phyloP scores from a whole-genome alignment of 1,140 invertebrate genomes.

The Acromyrmex heyeri region DNA sequence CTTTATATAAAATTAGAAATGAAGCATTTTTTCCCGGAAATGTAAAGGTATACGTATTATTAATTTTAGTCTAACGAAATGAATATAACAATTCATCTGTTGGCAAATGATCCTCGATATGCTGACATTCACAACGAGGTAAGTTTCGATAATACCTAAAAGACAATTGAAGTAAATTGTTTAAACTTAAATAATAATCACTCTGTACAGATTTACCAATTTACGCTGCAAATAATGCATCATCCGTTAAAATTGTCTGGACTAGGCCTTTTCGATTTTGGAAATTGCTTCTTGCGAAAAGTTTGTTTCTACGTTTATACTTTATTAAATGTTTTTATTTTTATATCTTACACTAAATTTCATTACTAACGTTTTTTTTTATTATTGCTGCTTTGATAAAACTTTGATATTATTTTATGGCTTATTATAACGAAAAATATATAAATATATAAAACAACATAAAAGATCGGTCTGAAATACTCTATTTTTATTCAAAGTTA shows the following conservation, averaged over 20 bases:
- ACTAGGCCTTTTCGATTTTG: constrained; percentile 17
- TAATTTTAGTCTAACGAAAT: constrained; percentile 31
- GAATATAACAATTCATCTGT: not conserved
- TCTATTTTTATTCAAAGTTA: not conserved
- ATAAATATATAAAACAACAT: too few species aligned
- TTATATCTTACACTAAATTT: not conserved
- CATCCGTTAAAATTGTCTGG: constrained; percentile 15
- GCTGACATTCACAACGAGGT: not conserved
- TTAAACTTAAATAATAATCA: not conserved
- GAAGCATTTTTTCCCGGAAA: too few species aligned
- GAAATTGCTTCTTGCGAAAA: not conserved
- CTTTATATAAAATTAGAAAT: too few species aligned
- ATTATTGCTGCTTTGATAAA: not conserved
- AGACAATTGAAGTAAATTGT: not conserved
- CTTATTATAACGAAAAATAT: not conserved
- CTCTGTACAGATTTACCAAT: constrained; percentile 25
- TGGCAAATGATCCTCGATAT: not conserved
- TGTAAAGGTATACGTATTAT: not conserved
- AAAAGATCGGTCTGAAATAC: not conserved
- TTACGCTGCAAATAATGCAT: constrained; percentile 14
- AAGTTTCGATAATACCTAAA: not conserved
- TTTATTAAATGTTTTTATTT: not conserved
- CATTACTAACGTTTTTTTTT: not conserved
- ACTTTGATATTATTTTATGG: not conserved
- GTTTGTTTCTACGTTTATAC: not conserved